Base-by-base conservation (phyloP, 2,888 invertebrate species). In the Cremastinae sp. region DNA sequence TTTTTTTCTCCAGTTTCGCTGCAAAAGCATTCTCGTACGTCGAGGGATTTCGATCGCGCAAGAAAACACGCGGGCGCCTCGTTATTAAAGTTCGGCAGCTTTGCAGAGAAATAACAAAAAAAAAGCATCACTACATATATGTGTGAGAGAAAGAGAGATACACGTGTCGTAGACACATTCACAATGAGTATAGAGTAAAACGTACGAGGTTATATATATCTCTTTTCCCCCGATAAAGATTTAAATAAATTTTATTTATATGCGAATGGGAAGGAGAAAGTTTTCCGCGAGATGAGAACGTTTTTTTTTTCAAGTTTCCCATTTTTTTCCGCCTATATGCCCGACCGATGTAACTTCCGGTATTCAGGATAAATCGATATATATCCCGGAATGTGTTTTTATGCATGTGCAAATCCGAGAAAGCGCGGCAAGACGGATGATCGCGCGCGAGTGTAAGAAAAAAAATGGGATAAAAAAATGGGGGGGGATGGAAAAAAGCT, bases 1-100 rank as follows among this genome's bases (percentile, higher is more conserved):
- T 28, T 22, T 28, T 38, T 2, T 64, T 38, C 14, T 18, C 36
- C 47, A 49, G n/a, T 51, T 49, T 49, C 36, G 18, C 18, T 62
- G 51, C 14, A 51, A 49, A 64, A 64, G 64, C 69, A 51, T 51
- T 49, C 20, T 59, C 28, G 59, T 59, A 36, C 51, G 28, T 9
- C 49, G 49, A 38, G 58, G 16, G 49, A 61, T 70, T 70, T 51
- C 41, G 16, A 41, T 20, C 53, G 62, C 54, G 45, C 54, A 56
- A 64, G 59, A 53, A 75, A 64, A 65, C 53, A 53, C 59, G 47
- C 53, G 28, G 28, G 2, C 28, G 28, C 2, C 28, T 54, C 41
- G 59, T 71, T 75, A 72, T 68, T 75, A 72, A 65, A 75, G 51
- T 68, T 74, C 38, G 61, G 54, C 53, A 74, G 61, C 34, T 28